Base-by-base conservation (phyloP, 2,888 invertebrate genomes). In the Andricus curvator region DNA sequence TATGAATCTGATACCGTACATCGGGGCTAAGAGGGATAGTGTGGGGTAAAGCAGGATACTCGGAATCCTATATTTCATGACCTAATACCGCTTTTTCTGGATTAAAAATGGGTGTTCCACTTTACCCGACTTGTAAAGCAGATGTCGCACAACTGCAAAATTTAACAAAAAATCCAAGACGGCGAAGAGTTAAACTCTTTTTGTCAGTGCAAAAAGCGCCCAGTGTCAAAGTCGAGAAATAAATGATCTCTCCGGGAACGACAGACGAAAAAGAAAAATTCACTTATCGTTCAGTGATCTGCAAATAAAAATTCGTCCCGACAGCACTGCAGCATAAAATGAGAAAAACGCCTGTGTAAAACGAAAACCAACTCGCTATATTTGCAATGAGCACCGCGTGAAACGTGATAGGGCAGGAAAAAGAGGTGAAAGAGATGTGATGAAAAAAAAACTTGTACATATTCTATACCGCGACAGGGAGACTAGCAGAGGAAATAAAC, bases 371-470 rank as follows among this genome's bases (percentile, higher is more conserved):
- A 29, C 29, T 51, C 20, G 51, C 29, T 67, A 67, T 51, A 51
- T 70, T 70, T 51, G 13, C 25, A 70, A 70, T 70, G 51, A 48
- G 29, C 25, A 51, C 70, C 29, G 51, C 70, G 48, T 70, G 70
- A 29, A 70, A 48, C 22, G 48, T 29, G 70, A 70, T 70, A 70
- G 48, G 25, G 29, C 29, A 20, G 48, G 48, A 25, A 33, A 20
- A 65, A n/a, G 33, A 65, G 29, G 29, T 65, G 65, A 65, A 65
- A 33, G 65, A 29, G 65, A 65, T 65, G 33, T 65, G 29, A 15
- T 29, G n/a, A 33, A 65, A 65, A 65, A 65, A 64, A 65, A 37
- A 33, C 4, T 8, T 37, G 29, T 33, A 65, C 33, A 65, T 65
- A 37, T 20, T 65, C 65, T 33, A 65, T 33, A 65, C 20, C 65